Base-by-base conservation (phyloP, 2,113 vertebrate species). In the Callipepla squamata region DNA sequence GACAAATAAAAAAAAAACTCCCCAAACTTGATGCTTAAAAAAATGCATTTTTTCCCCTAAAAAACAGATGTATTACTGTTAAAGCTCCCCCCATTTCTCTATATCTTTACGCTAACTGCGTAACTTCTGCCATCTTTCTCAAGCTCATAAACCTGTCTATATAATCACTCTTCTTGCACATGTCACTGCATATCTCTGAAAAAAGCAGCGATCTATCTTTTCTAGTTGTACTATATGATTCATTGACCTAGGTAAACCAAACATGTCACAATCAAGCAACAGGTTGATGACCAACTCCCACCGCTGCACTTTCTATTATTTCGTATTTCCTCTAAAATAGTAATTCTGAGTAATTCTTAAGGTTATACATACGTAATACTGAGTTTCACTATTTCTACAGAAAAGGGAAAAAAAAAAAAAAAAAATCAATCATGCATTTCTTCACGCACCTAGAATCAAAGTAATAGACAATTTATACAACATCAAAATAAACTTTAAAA, bases 41-140 rank as follows among this genome's bases (percentile, higher is more conserved):
- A 34, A 1, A 2, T 5, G 40, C 19, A n/a, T 16, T 38, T 38
- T 17, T 40, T 14, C 1, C 11, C 36, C 12, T 36, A 50, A 42
- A 18, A 30, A 9, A 8, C 34, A 57, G 7, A 18, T 3, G 44
- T 20, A 36, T 87, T 79, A 8, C 36, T 59, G 34, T 34, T 51
- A 4, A 28, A 26, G 28, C 55, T 58, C 11, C 40, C 36, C 0
- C 0, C 2, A 1, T 48, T 9, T 87, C 28, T 26, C 5, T 11
- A 55, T 32, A 15, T 26, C 40, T 23, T 7, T 5, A 4, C 13
- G 15, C 5, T 70, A 89, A 69, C 3, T 58, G 9, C 0, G 0
- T 12, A 44, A 47, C 6, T 61, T 38, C 17, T 32, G 14, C 2
- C 48, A 85, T 3, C 9, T 42, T 2, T 36, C 15, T 21, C 22